Conservation (phyloP, 2,797 vertebrate species). For the Enteromius trimaculatus region DNA sequence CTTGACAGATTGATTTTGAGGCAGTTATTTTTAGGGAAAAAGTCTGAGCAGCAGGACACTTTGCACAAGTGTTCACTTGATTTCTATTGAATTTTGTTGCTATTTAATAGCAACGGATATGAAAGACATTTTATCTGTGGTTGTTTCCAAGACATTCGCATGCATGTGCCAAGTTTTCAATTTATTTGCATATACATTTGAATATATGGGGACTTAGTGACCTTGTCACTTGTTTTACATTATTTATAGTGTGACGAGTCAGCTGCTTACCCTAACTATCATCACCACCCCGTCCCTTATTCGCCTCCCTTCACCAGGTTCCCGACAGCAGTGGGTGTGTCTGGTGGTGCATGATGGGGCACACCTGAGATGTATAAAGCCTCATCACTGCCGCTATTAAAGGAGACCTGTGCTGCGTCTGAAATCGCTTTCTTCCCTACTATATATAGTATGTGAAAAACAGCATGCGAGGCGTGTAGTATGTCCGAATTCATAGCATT, state of each 20-base stretch:
- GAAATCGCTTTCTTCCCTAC: no score
- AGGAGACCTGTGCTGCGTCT: no score
- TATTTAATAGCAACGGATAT: not conserved
- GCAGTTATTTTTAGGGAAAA: not conserved
- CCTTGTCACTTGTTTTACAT: not conserved
- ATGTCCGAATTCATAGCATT: no score
- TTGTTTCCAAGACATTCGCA: not conserved
- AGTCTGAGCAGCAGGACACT: not conserved
- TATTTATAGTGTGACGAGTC: not conserved
- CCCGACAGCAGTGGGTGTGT: no score
- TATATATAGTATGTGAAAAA: no score
- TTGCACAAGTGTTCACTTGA: not conserved
- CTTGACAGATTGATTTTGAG: not conserved
- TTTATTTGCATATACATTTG: not conserved
- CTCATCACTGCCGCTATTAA: no score
- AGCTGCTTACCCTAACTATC: no score
- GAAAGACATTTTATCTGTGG: not conserved
- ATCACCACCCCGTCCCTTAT: no score
- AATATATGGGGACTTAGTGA: not conserved
- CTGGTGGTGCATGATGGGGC: no score
- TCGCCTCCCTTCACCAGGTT: no score
- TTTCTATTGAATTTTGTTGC: not conserved
- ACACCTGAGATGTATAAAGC: no score
- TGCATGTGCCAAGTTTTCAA: not conserved
- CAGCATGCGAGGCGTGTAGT: no score